A percentile compares a stretch with the other conserved stretches of the same genome.
These are phyloP conservation scores for Psittacus erithacus DNA, from an alignment of 2,113 vertebrate genomes.

Conservation along the genomic window DNA sequence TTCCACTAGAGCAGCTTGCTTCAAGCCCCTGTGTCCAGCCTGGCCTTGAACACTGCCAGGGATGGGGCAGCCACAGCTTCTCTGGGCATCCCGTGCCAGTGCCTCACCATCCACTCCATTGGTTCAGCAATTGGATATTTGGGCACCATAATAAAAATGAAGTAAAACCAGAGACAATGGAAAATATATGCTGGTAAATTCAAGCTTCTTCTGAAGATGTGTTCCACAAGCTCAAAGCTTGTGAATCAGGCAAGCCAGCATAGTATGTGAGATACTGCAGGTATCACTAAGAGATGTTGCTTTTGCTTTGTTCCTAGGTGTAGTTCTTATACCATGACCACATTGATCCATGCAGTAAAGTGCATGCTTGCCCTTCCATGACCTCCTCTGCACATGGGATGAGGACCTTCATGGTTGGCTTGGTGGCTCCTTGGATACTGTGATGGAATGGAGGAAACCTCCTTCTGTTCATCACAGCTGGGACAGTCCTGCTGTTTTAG, in stretches of 20 bases:
- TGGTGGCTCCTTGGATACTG: not conserved
- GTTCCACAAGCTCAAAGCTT: not conserved
- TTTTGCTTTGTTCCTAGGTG: not conserved
- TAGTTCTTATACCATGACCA: not conserved
- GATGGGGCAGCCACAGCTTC: not conserved
- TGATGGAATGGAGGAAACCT: not conserved
- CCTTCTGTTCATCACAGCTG: not conserved
- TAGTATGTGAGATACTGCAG: fast-evolving
- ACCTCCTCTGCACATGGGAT: not conserved
- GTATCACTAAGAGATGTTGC: not conserved
- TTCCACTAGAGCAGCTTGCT: not conserved
- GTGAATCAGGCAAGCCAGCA: not conserved
- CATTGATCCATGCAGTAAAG: fast-evolving
- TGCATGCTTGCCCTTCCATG: not conserved
- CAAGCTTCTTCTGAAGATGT: not conserved
- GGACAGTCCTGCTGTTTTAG: not conserved
- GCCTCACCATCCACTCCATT: not conserved
- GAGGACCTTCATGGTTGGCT: not conserved
- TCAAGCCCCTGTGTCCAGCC: not conserved
- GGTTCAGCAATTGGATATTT: not conserved
- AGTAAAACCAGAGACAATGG: not conserved
- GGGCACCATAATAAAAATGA: not conserved
- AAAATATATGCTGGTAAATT: not conserved
- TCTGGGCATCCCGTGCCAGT: not conserved
- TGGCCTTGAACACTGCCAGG: not conserved